Conservation (phyloP, 2,888 invertebrate genomes). For the Coelopa pilipes region DNA sequence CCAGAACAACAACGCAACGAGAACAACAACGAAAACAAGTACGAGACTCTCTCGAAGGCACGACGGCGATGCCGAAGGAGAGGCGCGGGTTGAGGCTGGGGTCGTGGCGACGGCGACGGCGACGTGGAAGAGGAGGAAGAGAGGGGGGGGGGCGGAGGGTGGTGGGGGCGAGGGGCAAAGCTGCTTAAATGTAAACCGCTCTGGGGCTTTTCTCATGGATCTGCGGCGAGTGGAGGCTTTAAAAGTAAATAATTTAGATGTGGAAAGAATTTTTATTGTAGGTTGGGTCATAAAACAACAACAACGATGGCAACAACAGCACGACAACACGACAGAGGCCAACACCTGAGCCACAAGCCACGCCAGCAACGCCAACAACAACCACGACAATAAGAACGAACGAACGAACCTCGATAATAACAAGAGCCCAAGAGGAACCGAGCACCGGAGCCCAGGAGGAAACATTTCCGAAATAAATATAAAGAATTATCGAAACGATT, state of each 20-base stretch:
- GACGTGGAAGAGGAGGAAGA: slow-evolving; percentile 47
- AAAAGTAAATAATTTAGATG: slow-evolving; percentile 39
- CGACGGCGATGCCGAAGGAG: too few species aligned
- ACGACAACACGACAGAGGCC: slow-evolving; percentile 39
- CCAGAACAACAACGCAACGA: too few species aligned
- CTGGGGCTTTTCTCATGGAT: slow-evolving; percentile 55
- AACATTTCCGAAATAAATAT: too few species aligned
- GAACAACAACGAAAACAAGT: too few species aligned
- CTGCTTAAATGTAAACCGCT: slow-evolving; percentile 44
- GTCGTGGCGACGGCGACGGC: slow-evolving; percentile 21
- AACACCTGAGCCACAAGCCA: slow-evolving; percentile 1
- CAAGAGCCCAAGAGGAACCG: too few species aligned
- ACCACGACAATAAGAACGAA: too few species aligned
- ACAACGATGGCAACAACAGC: slow-evolving; percentile 27
- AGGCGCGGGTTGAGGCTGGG: too few species aligned
- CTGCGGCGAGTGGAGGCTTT: slow-evolving; percentile 32
- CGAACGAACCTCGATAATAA: too few species aligned
- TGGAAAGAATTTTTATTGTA: slow-evolving; percentile 26
- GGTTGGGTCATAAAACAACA: slow-evolving; percentile 11
- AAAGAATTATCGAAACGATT: background rate
- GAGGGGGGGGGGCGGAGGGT: background rate
- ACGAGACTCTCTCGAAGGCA: too few species aligned
- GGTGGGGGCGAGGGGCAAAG: slow-evolving; percentile 9
- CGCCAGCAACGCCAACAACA: background rate
- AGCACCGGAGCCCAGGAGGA: too few species aligned